A percentile compares a stretch with the other conserved stretches of the same genome.
phyloP scores from a whole-genome alignment of 2,888 invertebrate species.

The Augiades crinisus region DNA sequence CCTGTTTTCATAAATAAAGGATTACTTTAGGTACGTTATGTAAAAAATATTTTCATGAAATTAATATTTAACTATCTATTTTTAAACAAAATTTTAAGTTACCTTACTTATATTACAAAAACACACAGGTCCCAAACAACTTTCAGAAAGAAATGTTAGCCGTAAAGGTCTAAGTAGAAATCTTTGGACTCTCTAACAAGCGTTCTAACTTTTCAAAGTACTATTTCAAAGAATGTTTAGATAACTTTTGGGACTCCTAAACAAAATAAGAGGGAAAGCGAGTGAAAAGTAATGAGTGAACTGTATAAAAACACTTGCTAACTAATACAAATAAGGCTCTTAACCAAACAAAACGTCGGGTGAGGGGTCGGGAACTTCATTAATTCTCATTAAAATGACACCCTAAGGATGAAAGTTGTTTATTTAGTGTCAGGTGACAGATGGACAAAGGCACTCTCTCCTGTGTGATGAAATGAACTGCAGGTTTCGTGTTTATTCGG shows the following conservation, averaged over 20 bases:
- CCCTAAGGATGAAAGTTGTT: conserved; percentile 69
- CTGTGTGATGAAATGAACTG: conserved; percentile 45
- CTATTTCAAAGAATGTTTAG: conserved; percentile 16
- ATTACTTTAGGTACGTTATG: too few species aligned
- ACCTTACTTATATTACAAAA: neutral
- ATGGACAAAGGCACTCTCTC: conserved; percentile 63
- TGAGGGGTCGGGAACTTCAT: conserved; percentile 66
- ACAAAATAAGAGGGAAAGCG: conserved; percentile 20
- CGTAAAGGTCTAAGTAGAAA: neutral
- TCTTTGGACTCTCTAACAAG: conserved; percentile 1
- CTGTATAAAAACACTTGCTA: conserved; percentile 64
- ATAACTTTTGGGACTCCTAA: conserved; percentile 17
- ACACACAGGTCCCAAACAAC: neutral
- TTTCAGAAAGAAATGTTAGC: neutral
- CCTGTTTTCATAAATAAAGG: too few species aligned
- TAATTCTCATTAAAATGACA: conserved; percentile 75
- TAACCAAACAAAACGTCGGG: conserved; percentile 68
- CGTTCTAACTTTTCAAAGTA: conserved; percentile 2
- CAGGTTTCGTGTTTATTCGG: conserved; percentile 46
- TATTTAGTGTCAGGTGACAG: conserved; percentile 70
- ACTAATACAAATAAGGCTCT: conserved; percentile 76
- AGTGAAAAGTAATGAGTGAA: conserved; percentile 36
- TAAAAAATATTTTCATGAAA: too few species aligned
- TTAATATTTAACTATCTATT: too few species aligned
- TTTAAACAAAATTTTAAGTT: too few species aligned